A percentile compares a stretch with the other conserved stretches of the same genome.
phyloP scores from a whole-genome alignment of 2,797 vertebrate species.

The Myripristis jacobus region DNA sequence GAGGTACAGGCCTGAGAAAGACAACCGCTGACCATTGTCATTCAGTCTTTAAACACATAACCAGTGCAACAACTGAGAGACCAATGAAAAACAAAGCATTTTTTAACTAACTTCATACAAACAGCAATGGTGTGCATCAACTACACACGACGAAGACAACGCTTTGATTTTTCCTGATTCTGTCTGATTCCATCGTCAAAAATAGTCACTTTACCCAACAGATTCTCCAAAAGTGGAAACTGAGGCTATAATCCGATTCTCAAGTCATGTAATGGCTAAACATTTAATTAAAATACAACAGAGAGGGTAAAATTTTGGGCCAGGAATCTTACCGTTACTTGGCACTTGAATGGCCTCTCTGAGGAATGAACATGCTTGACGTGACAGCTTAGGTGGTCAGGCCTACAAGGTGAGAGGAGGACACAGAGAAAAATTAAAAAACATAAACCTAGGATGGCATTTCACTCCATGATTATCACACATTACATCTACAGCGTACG shows the following conservation, averaged over 20 bases:
- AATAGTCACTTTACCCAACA: too few species aligned
- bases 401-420: constrained; percentile 84
- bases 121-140: too few species aligned
- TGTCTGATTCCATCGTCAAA: too few species aligned
- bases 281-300: not conserved
- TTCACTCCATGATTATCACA: not conserved
- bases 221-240: too few species aligned
- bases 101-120: too few species aligned
- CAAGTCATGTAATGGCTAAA: too few species aligned
- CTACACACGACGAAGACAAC: too few species aligned
- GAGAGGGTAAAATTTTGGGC: not conserved
- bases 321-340: constrained; percentile 90
- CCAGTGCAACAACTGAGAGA: too few species aligned
- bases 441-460: not conserved
- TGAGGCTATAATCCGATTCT: too few species aligned
- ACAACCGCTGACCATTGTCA: not conserved
- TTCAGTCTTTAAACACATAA: not conserved
- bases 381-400: constrained; percentile 98
- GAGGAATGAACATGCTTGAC: constrained; percentile 99
- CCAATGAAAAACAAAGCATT: too few species aligned
- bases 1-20: constrained; percentile 91
- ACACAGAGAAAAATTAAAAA: constrained; percentile 3
- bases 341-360: constrained; percentile 99
- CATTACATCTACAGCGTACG: too few species aligned
- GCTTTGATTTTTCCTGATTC: too few species aligned